Base-by-base conservation (phyloP, 2,113 vertebrate species). In the Otis tarda region DNA sequence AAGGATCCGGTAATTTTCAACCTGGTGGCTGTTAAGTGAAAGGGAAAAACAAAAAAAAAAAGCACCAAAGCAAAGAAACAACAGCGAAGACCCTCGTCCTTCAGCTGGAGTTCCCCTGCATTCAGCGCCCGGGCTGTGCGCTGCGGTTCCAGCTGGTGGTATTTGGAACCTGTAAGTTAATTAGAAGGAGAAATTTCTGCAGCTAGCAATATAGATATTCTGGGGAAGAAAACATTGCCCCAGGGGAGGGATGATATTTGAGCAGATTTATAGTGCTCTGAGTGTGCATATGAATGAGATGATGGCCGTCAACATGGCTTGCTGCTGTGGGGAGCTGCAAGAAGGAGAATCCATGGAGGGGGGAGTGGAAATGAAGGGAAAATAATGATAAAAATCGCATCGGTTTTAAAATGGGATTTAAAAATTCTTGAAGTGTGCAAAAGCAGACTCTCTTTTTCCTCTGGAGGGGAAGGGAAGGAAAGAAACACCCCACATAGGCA, bases 221-320 rank as follows among this genome's bases (percentile, higher is more conserved):
- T 95, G 57, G 55, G 50, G 53, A 27, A 86, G 64, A 95, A 95
- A 95, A 31, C 90, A 88, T 71, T 95, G 93, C 96, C 95, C 91
- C 56, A 0, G 94, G 94, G 93, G 92, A 96, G 92, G 89, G 71
- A 95, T 97, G 95, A 93, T 96, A 97, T 97, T 97, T 97, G 95
- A 90, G 92, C 92, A 94, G 92, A 96, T 94, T 93, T 95, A 82
- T 95, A 61, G 90, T 87, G 84, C 85, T 93, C 92, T 84, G 77
- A 90, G 78, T 96, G 90, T 89, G 91, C 94, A 94, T 96, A 90
- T 91, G 92, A 94, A 96, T 96, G 95, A 97, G 95, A 90, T 69
- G 80, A 91, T 88, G 87, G 78, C 91, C 59, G 1, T 91, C 95
- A 87, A 7, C 27, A 12, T 83, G 79, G 73, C 69, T 94, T 67